Base-by-base conservation (phyloP, 2,888 invertebrate species). In the Phalera bucephala region DNA sequence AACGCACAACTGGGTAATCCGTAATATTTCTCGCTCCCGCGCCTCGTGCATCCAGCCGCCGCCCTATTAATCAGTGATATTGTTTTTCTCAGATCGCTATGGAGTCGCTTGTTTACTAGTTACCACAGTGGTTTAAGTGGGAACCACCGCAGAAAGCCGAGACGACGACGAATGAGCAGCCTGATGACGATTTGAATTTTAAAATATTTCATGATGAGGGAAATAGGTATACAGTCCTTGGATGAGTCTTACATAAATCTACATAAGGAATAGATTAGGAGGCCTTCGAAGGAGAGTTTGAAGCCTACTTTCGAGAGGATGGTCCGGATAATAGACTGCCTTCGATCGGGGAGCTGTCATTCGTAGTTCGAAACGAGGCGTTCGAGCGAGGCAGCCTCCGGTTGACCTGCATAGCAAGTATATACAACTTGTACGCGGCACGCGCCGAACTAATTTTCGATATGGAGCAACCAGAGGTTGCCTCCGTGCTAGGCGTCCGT, bases 391-490 rank as follows among this genome's bases (percentile, higher is more conserved):
- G 93, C 47, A 92, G 91, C 64, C 88, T 94, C 40, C 91, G 91
- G 45, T 84, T 94, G 52, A 91, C 92, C 58, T 94, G 94, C 77
- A 91, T 92, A 62, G 94, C 93, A 36, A 92, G 91, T 59, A 88
- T 94, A 74, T 93, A 93, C 85, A 92, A 93, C 73, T 84, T 94
- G 58, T 93, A 94, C 77, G 90, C 91, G 52, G 90, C 91, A 54
- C 88, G 92, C 52, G 90, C 91, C 35, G 93, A 92, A 72, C 83
- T 92, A 48, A 84, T 92, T 58, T 88, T 94, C 64, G 93, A 93
- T 75, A 94, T 94, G 84, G 94, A 94, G 77, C 92, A 93, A 64
- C 94, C 95, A 41, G 91, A 93, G 77, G 92, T 94, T 60, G 94
- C 94, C 44, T 94, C 94, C 38, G 94, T 95, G 61, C 83, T 94